These are phyloP conservation scores for Channa maculata DNA, from an alignment of 2,113 vertebrate genomes.

Conservation along the genomic window DNA sequence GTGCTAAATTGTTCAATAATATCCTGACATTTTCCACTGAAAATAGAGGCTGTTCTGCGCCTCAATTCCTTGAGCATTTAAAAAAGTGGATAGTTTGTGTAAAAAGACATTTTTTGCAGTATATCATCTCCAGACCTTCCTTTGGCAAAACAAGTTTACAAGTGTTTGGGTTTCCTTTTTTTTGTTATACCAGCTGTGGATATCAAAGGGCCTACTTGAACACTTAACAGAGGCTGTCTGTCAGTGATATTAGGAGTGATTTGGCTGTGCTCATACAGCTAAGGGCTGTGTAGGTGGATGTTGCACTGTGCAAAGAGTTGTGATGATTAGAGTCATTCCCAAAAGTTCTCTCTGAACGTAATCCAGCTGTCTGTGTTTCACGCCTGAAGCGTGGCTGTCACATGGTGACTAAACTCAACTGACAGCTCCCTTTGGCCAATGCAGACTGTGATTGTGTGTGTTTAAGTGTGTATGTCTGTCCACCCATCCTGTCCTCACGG, in stretches of 20 bases:
- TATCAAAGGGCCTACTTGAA: slow-evolving; percentile 22
- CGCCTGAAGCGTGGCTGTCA: slow-evolving; percentile 21
- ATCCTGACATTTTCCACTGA: slow-evolving; percentile 5
- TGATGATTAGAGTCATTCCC: slow-evolving; percentile 29
- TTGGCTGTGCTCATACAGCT: background rate
- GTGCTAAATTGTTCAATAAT: background rate
- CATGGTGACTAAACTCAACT: slow-evolving; percentile 39
- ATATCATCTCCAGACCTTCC: background rate
- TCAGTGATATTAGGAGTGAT: slow-evolving; percentile 22
- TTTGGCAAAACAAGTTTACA: background rate
- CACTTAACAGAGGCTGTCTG: background rate
- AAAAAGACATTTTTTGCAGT: background rate
- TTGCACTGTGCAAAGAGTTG: background rate
- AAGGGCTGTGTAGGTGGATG: slow-evolving; percentile 31
- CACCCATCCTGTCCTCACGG: background rate
- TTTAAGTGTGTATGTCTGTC: slow-evolving; percentile 1
- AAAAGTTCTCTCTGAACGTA: slow-evolving; percentile 37
- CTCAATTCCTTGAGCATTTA: background rate
- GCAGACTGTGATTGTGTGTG: slow-evolving; percentile 1
- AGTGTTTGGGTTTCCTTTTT: background rate
- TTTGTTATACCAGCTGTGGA: background rate
- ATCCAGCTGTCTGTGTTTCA: slow-evolving; percentile 52
- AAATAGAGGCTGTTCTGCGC: background rate
- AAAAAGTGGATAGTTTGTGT: slow-evolving; percentile 6
- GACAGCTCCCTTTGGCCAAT: slow-evolving; percentile 36